Conservation (phyloP, 2,113 vertebrate species). For the Trachemys scripta region DNA sequence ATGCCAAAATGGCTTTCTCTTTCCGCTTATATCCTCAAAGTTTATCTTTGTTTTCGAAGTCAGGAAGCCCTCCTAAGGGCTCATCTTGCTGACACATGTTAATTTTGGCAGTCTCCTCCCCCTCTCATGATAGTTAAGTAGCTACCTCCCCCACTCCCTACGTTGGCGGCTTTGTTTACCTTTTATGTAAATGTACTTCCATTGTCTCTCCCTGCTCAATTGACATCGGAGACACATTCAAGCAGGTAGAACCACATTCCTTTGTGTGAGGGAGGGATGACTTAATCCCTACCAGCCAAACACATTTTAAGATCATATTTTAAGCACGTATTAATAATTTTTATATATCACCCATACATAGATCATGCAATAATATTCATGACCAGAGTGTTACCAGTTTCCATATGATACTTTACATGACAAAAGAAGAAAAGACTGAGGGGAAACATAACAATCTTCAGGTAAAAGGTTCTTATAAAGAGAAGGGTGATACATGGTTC, state of each 20-base stretch:
- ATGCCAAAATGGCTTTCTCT: not conserved
- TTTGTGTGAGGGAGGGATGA: not conserved
- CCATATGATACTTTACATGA: not conserved
- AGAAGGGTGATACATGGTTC: not conserved
- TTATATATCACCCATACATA: not conserved
- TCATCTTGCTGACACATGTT: not conserved
- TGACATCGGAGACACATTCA: not conserved
- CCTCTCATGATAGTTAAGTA: not conserved
- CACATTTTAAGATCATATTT: not conserved
- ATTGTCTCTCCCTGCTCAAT: not conserved
- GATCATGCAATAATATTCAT: not conserved
- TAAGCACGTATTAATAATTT: not conserved
- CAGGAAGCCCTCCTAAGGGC: not conserved
- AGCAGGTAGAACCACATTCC: not conserved
- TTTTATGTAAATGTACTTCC: not conserved
- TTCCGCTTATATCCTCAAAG: not conserved
- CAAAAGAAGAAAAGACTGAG: not conserved
- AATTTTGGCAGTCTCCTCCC: not conserved
- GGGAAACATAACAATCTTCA: not conserved
- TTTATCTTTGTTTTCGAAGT: not conserved
- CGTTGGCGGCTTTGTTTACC: not conserved
- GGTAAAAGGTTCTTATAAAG: not conserved
- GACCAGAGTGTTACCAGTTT: not conserved
- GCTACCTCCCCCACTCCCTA: not conserved
- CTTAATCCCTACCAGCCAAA: not conserved